Evolutionary conservation across 2,888 invertebrate genomes (phyloP), one percentile per base, ranked within the genome.

Genomic region (Euphydryas editha): DNA sequence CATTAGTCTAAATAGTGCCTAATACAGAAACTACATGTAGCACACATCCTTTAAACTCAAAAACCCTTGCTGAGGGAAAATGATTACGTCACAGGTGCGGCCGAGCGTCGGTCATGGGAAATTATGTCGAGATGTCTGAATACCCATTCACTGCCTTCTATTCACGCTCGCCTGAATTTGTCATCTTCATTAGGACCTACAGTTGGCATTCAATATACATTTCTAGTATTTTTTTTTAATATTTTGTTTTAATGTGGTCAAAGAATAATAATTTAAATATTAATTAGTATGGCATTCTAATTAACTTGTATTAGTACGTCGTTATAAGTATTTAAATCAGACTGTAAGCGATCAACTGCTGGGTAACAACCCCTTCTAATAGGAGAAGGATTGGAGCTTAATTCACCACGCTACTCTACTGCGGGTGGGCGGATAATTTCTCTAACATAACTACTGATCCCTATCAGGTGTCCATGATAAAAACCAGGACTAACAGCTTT

Each of bases 151-250:
- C 65, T 46, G 62, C 51, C 59, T 66, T 59, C 58, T 59, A 64
- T 72, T 67, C 67, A 71, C 62, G 59, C 62, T 59, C 63, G 59
- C 71, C 65, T 71, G 68, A 69, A 69, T 68, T 72, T 72, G 72
- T 69, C 72, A 72, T 72, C 69, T 72, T 71, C 71, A 71, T 72
- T 71, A 72, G 62, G 57, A 65, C 36, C 39, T 68, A 71, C 67
- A 61, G 54, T 62, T 54, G 67, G 42, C 42, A 39, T n/a, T 39
- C 18, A 51, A 65, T 54, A 7, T 56, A 59, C 18, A 37, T 47
- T 37, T 44, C 36, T 46, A 8, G 42, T 55, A 11, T 7, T 7
- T 30, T 36, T 18, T 20, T n/a, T 47, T 6, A 36, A n/a, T n/a
- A n/a, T n/a, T 47, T 56, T 47, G n/a, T 49, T 49, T 49, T 39